Conservation (phyloP, 2,888 invertebrate species). For the Esperia sulphurella region DNA sequence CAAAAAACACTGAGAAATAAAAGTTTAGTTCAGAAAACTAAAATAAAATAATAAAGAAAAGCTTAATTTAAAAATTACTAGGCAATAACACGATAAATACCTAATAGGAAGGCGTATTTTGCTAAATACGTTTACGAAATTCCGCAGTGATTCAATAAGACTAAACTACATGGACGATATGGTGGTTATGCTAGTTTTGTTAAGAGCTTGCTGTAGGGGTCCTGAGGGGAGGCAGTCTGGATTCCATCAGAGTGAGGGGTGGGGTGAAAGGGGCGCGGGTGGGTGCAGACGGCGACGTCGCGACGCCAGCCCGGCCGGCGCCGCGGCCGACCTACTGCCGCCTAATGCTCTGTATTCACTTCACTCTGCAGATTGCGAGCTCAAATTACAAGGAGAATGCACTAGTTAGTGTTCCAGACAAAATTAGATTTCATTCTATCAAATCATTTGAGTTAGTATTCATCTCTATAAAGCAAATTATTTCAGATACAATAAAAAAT, state of each 20-base stretch:
- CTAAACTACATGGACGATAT: neutral
- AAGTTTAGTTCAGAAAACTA: too few species aligned
- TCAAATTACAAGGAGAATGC: neutral
- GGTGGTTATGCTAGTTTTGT: neutral
- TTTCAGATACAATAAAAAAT: too few species aligned
- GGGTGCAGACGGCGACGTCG: constrained; percentile 53
- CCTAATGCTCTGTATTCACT: neutral
- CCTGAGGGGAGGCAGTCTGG: constrained; percentile 23
- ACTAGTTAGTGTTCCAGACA: neutral
- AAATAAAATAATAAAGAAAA: too few species aligned
- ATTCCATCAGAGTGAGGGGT: constrained; percentile 19
- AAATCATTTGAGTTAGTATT: too few species aligned
- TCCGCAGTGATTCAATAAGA: constrained; percentile 1
- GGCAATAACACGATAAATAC: neutral
- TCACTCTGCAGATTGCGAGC: constrained; percentile 1
- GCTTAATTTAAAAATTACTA: too few species aligned
- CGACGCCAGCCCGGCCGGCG: constrained; percentile 75
- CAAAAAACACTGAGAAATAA: too few species aligned
- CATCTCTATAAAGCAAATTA: too few species aligned
- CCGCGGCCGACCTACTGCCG: constrained; percentile 40
- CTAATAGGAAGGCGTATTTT: too few species aligned
- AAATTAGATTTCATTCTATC: too few species aligned
- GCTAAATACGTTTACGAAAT: neutral
- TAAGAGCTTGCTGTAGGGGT: constrained; percentile 23
- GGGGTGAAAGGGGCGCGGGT: constrained; percentile 25